phyloP scores from a whole-genome alignment of 2,797 vertebrate species.

The Scolopax rusticola region DNA sequence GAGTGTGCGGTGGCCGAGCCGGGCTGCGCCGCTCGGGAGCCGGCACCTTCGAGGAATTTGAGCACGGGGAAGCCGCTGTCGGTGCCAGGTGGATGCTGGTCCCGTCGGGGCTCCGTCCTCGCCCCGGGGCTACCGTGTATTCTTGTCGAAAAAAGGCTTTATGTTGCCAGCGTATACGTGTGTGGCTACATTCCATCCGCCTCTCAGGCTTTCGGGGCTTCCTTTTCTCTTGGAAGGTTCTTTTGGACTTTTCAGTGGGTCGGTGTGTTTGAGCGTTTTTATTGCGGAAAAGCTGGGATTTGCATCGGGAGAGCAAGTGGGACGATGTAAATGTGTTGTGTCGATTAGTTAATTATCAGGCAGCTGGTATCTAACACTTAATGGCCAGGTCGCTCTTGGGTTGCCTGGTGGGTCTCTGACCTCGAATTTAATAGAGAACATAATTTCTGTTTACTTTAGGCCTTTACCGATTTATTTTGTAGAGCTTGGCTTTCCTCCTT shows the following conservation, averaged over 20 bases:
- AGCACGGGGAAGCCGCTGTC: background rate
- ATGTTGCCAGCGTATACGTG: accelerated
- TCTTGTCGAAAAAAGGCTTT: background rate
- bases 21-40: background rate
- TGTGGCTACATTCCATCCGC: background rate
- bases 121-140: background rate
- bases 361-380: background rate
- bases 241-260: background rate
- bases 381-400: background rate
- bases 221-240: background rate
- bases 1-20: accelerated
- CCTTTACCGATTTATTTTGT: background rate
- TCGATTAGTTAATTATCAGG: background rate
- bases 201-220: background rate
- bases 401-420: background rate
- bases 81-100: background rate
- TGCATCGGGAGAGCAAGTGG: background rate
- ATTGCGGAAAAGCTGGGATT: background rate
- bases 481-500: background rate
- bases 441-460: background rate
- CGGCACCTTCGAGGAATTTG: constrained; percentile 21
- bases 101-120: background rate
- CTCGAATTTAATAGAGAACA: background rate
- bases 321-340: background rate
- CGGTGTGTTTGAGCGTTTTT: background rate